Evolutionary conservation across 1,140 invertebrate genomes (phyloP).

Genomic region (Hydropsyche tenuis): DNA sequence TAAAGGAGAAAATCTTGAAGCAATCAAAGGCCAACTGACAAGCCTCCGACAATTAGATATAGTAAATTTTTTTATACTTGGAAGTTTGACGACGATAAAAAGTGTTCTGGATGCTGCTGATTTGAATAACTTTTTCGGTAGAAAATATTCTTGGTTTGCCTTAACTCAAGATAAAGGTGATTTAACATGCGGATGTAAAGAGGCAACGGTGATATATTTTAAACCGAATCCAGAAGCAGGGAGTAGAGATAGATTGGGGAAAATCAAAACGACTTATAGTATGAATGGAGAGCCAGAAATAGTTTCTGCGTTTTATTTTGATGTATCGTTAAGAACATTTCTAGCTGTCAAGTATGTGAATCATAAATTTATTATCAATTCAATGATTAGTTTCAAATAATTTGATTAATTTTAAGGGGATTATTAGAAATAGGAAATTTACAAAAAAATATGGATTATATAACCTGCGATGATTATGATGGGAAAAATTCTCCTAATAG

Average conservation of each 20-base stretch:
- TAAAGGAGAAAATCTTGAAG: constrained; percentile 60
- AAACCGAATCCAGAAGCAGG: constrained; percentile 69
- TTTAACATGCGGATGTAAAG: constrained; percentile 70
- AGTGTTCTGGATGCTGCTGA: constrained; percentile 69
- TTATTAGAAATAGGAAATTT: constrained; percentile 69
- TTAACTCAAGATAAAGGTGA: constrained; percentile 73
- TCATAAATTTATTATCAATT: not conserved
- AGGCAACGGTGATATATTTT: constrained; percentile 73
- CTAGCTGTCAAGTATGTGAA: constrained; percentile 71
- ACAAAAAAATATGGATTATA: constrained; percentile 73
- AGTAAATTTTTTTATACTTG: constrained; percentile 86
- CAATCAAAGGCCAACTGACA: constrained; percentile 70
- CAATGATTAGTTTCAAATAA: constrained; percentile 32
- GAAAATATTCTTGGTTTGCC: constrained; percentile 63
- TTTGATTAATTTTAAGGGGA: constrained; percentile 53
- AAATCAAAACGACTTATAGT: constrained; percentile 72
- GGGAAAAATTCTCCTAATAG: constrained; percentile 72
- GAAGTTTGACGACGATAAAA: constrained; percentile 72
- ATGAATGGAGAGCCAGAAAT: constrained; percentile 74
- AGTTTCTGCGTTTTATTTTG: constrained; percentile 85
- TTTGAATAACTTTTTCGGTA: constrained; percentile 61
- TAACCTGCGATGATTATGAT: constrained; percentile 78
- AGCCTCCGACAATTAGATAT: constrained; percentile 81
- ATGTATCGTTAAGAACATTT: constrained; percentile 75
- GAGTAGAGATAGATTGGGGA: constrained; percentile 68